Percentiles rank a stretch among this genome's conserved stretches.
Evolutionary conservation across 1,140 invertebrate genomes (phyloP).

Genomic region (Vanessa tameamea): DNA sequence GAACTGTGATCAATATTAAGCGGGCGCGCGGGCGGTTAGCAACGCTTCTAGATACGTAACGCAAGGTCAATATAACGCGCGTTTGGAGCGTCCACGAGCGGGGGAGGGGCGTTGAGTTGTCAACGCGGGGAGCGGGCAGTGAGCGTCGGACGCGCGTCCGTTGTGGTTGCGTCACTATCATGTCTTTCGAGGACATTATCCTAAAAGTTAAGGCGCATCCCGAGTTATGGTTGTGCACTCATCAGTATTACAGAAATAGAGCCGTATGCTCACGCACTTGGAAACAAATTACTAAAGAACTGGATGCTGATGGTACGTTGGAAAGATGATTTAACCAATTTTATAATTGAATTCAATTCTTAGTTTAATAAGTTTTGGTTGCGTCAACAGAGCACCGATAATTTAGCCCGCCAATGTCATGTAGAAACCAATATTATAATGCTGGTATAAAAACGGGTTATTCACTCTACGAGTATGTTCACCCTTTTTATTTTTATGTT

Average conservation of each 20-base stretch:
- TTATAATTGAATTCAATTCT: neutral
- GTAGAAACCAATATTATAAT: neutral
- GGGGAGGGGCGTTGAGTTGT: neutral
- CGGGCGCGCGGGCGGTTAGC: too few species aligned
- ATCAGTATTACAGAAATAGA: conserved; percentile 35
- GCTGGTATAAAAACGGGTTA: too few species aligned
- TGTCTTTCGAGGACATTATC: conserved; percentile 39
- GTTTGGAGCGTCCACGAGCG: conserved; percentile 13
- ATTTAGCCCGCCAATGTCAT: neutral
- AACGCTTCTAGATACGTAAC: too few species aligned
- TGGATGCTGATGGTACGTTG: conserved; percentile 36
- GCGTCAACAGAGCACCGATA: neutral
- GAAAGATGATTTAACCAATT: neutral
- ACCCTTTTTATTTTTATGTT: too few species aligned
- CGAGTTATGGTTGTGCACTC: conserved; percentile 36
- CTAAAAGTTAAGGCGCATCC: conserved; percentile 36
- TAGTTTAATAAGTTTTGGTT: neutral
- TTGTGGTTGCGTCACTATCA: conserved; percentile 17
- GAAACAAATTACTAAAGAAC: conserved; percentile 34
- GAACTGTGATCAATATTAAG: too few species aligned
- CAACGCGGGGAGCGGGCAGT: conserved; percentile 31
- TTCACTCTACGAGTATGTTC: too few species aligned
- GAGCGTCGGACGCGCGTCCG: neutral
- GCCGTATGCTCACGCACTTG: conserved; percentile 25
- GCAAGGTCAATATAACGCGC: too few species aligned